Evolutionary conservation across 2,113 vertebrate species (phyloP), one percentile per base, ranked within the genome.

Genomic region (Henicopernis longicauda): DNA sequence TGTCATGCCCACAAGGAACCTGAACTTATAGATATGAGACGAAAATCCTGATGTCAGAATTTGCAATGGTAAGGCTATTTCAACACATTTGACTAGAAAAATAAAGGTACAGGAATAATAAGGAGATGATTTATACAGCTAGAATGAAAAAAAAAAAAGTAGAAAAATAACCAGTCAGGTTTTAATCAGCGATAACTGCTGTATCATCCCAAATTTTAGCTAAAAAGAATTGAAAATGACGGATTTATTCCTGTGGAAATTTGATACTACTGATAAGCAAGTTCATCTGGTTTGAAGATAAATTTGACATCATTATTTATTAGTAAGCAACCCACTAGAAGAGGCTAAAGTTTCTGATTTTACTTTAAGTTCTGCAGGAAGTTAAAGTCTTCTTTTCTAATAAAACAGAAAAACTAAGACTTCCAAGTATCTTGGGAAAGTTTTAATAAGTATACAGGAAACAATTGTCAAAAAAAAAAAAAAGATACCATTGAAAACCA

Each of bases 191-290:
- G 40, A 57, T 10, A 69, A 34, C 9, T 16, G 3, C 40, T 45
- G 1, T 11, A 25, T 27, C 10, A 34, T 40, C 34, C 17, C 69
- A 13, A 0, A 0, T 42, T 80, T 81, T 50, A 20, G 4, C 18
- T 72, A 59, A 31, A 12, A 77, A 19, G 10, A 77, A 59, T 1
- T 36, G 4, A 72, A 82, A 86, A 22, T 18, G 23, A 54, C 3
- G 66, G 31, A 5, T 50, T 63, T 45, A 54, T 55, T 69, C 7
- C 32, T 27, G 3, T 69, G 8, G 32, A 69, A 32, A 1, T 69
- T 65, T 26, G 27, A 40, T 6, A 9, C 1, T 70, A 19, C 7
- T 61, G 26, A 54, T 20, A 44, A 44, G 5, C 7, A 81, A 59
- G 6, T n/a, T 74, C 10, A n/a, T 62, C 81, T 71, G 6, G 27